Conservation (phyloP, 2,113 vertebrate genomes). For the Paracanthobrama guichenoti region DNA sequence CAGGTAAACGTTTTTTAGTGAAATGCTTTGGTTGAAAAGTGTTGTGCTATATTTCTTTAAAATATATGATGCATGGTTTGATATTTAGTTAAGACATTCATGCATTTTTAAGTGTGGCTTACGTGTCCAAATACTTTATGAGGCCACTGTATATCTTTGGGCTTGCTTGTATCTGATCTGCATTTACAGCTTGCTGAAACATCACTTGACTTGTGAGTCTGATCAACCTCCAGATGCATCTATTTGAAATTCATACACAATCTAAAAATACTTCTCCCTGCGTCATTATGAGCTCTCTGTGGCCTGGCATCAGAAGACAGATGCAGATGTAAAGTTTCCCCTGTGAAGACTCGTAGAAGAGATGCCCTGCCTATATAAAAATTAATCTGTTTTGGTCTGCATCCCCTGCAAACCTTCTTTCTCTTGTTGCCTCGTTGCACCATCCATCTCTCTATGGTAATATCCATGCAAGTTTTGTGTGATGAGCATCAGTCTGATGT, state of each 20-base stretch:
- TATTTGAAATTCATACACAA: conserved; percentile 49
- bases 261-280: conserved; percentile 49
- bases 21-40: not conserved
- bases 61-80: not conserved
- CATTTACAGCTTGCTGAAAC: conserved; percentile 29
- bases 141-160: not conserved
- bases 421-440: not conserved
- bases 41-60: not conserved
- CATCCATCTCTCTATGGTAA: not conserved
- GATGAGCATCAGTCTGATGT: not conserved
- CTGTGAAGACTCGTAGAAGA: conserved; percentile 25
- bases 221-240: conserved; percentile 52
- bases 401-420: conserved; percentile 8
- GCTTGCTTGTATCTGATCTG: conserved; percentile 18
- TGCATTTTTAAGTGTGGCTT: not conserved
- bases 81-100: not conserved
- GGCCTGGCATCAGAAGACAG: conserved; percentile 40
- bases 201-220: conserved; percentile 42
- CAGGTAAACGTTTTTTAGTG: too few species aligned
- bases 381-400: not conserved
- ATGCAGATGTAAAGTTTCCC: conserved; percentile 21
- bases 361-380: conserved; percentile 21
- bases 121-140: conserved; percentile 16
- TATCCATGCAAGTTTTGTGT: not conserved
- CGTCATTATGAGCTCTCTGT: conserved; percentile 44